A percentile compares a stretch with the other conserved stretches of the same genome.
Evolutionary conservation across 2,113 vertebrate species (phyloP).

Genomic region (Phalacrocorax pelagicus): DNA sequence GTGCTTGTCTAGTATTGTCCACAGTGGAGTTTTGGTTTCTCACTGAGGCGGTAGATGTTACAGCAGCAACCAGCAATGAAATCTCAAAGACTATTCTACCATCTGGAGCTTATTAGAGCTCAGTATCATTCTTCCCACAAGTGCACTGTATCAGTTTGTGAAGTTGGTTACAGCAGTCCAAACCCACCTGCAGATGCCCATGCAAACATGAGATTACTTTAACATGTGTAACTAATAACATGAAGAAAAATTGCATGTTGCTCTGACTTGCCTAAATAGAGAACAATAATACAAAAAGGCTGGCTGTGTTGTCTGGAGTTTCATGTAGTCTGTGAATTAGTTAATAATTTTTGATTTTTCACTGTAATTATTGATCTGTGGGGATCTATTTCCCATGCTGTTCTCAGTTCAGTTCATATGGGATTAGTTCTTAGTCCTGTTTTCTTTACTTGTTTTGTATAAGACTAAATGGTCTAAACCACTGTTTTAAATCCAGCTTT

Average conservation of each 20-base stretch:
- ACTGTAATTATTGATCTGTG: neutral
- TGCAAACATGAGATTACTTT: neutral
- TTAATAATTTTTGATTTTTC: neutral
- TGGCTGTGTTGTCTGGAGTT: neutral
- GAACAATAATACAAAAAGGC: neutral
- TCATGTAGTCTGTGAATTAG: neutral
- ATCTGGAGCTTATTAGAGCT: neutral
- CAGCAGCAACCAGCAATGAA: neutral
- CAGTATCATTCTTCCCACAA: neutral
- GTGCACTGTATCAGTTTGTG: neutral
- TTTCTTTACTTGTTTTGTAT: neutral
- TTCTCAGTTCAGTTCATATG: neutral
- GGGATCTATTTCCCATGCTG: neutral
- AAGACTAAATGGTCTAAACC: neutral
- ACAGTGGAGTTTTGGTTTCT: neutral
- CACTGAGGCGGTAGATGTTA: neutral
- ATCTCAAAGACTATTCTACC: neutral
- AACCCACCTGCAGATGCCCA: neutral
- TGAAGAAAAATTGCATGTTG: neutral
- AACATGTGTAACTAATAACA: neutral
- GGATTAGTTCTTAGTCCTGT: neutral
- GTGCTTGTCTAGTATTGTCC: neutral
- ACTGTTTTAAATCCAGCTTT: neutral
- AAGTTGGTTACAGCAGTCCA: neutral
- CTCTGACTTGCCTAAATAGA: neutral